phyloP scores from a whole-genome alignment of 2,797 vertebrate genomes.

The Scyliorhinus canicula region DNA sequence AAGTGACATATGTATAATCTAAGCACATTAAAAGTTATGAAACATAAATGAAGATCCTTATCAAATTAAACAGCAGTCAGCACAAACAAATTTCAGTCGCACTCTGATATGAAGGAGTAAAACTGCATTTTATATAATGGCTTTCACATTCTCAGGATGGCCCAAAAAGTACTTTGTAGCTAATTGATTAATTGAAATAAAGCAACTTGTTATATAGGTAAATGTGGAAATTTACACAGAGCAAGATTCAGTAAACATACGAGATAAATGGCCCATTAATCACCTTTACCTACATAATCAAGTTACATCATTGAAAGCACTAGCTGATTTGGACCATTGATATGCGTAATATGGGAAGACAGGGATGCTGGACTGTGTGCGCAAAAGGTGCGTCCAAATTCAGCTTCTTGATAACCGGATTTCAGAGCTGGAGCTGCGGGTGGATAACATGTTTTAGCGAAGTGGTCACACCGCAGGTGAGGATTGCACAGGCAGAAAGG shows the following conservation, averaged over 20 bases:
- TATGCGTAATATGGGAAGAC: too few relatives aligned
- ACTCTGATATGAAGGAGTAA: background rate
- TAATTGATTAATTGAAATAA: background rate
- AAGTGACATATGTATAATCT: constrained; percentile 12
- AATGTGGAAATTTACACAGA: background rate
- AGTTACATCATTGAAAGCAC: background rate
- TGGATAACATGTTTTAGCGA: too few relatives aligned
- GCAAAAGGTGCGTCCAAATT: too few relatives aligned
- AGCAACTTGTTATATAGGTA: background rate
- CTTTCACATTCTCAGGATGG: background rate
- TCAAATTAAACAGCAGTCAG: background rate
- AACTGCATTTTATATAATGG: background rate
- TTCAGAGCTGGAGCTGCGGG: too few relatives aligned
- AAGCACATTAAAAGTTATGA: background rate
- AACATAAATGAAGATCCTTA: background rate
- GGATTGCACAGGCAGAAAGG: too few relatives aligned
- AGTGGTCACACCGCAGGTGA: too few relatives aligned
- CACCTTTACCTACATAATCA: background rate
- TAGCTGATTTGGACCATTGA: background rate
- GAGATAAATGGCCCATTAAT: background rate
- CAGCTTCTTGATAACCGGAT: too few relatives aligned
- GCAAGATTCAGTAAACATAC: background rate
- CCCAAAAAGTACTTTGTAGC: background rate
- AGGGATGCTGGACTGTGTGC: too few relatives aligned
- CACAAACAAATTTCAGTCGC: background rate